A percentile compares a stretch with the other conserved stretches of the same genome.
Conservation (phyloP, 2,797 vertebrate genomes). For the Sebastes minor region DNA sequence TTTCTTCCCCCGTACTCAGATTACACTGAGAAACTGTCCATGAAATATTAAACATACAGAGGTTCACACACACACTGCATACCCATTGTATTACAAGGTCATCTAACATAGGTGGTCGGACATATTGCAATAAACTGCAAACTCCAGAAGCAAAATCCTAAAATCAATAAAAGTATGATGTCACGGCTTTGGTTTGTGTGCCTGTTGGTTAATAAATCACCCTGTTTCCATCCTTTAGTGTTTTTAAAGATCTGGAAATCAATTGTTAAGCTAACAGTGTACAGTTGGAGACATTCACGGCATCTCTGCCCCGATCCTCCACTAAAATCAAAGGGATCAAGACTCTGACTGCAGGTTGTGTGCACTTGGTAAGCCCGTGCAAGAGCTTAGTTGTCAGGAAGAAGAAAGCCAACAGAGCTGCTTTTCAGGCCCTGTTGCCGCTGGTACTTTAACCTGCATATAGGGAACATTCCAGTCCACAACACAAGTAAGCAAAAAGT, state of each 20-base stretch:
- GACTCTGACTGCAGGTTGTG: not conserved
- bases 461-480: not conserved
- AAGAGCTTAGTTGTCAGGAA: not conserved
- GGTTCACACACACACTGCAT: not conserved
- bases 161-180: not conserved
- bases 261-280: not conserved
- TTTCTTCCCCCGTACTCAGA: slow-evolving; percentile 33
- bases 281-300: not conserved
- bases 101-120: not conserved
- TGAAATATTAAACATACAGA: slow-evolving; percentile 27
- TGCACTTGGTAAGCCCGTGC: not conserved
- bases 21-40: slow-evolving; percentile 24
- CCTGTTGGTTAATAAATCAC: not conserved
- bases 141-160: not conserved
- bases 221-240: not conserved
- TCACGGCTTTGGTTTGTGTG: not conserved
- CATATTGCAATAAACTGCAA: not conserved
- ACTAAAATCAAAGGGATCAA: not conserved
- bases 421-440: not conserved
- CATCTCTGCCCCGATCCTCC: not conserved
- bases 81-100: slow-evolving; percentile 4
- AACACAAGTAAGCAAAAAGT: not conserved
- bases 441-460: not conserved
- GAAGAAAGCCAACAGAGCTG: not conserved
- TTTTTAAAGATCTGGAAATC: not conserved